Conservation (phyloP, 2,797 vertebrate genomes). For the Scolopax rusticola region DNA sequence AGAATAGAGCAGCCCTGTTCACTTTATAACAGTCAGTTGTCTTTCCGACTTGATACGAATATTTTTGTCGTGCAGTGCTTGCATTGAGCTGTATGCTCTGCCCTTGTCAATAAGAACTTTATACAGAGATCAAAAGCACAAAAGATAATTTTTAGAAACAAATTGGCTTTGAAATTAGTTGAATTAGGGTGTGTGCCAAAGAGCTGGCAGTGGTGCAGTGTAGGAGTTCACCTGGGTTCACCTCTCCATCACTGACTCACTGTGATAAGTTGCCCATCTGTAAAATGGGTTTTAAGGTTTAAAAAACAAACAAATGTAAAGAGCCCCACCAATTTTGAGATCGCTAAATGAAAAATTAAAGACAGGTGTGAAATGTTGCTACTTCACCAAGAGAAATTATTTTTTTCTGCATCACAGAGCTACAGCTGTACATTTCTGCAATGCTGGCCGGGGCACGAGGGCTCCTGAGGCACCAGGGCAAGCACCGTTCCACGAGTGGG, state of each 20-base stretch:
- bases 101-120: neutral
- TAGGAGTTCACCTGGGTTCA: neutral
- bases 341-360: neutral
- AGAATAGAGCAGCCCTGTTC: neutral
- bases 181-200: neutral
- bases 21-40: neutral
- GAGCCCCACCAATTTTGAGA: neutral
- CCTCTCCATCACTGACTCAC: neutral
- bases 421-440: neutral
- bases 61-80: neutral
- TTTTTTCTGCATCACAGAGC: neutral
- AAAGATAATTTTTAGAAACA: conserved; percentile 6
- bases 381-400: neutral
- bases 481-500: fast-evolving
- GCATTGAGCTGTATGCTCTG: neutral
- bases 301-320: neutral
- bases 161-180: neutral
- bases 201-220: neutral
- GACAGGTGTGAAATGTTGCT: neutral
- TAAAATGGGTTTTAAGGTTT: neutral
- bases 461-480: neutral
- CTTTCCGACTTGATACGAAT: neutral
- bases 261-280: neutral
- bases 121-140: neutral
- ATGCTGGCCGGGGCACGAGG: fast-evolving